Base-by-base conservation (phyloP, 2,113 vertebrate species). In the Papio anubis region DNA sequence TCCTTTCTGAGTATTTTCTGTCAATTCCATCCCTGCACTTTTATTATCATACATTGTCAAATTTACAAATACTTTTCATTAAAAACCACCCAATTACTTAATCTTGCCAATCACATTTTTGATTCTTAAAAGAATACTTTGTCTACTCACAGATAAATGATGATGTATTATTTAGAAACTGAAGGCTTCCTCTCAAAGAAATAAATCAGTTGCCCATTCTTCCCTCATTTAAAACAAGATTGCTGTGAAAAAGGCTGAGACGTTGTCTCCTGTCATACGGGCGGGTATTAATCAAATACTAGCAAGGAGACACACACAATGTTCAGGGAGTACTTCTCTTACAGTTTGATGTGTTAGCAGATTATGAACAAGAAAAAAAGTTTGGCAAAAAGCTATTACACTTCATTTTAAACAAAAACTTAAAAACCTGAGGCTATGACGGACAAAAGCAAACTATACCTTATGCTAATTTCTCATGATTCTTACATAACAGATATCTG, bases 71-170 rank as follows among this genome's bases (percentile, higher is more conserved):
- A 81, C 8, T 88, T 93, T 91, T 68, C 23, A 97, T 13, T 89
- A 35, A 94, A 97, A 97, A 21, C 0, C 57, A 92, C 16, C 35
- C 90, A 50, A 68, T 16, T 38, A 92, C 59, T 2, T 90, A 97
- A 94, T 32, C 38, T 91, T 96, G 82, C 61, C 55, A 79, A 80
- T 52, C 38, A 95, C 38, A 86, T 78, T 97, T 96, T 82, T n/a
- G 94, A 93, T 90, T 95, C 72, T 90, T 85, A 98, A 95, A 72
- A 30, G 17, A 90, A 27, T 90, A 88, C 30, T 50, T 88, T 88
- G 87, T 96, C 96, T 99, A 98, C 98, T 99, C 96, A 99, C 98
- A 98, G 95, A 86, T 91, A 97, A 96, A 91, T 64, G 76, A 64
- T 38, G 96, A 96, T 93, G 76, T 84, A 50, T 97, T 91, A 90